These are phyloP conservation scores for Mythimna ferrago DNA, from an alignment of 2,888 invertebrate genomes.

Conservation along the genomic window DNA sequence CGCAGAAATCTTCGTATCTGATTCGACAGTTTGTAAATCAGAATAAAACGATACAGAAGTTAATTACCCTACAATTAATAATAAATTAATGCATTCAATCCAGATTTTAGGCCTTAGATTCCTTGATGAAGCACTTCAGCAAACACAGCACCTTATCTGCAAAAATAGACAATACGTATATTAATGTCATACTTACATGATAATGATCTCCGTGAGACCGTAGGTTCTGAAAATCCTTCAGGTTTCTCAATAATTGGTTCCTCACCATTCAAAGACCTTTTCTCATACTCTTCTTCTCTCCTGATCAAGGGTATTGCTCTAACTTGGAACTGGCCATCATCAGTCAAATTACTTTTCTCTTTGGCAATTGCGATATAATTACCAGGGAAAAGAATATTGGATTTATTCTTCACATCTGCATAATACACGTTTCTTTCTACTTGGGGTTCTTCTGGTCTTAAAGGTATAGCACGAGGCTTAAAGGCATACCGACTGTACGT, in stretches of 20 bases:
- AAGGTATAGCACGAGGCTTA: constrained; percentile 81
- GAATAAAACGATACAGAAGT: not conserved
- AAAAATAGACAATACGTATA: not conserved
- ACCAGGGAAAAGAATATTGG: constrained; percentile 86
- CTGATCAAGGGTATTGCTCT: constrained; percentile 84
- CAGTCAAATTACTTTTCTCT: constrained; percentile 80
- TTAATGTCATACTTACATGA: constrained; percentile 78
- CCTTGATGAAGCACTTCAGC: not conserved
- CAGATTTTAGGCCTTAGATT: rapidly evolving
- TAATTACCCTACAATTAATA: not conserved
- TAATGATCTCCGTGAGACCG: constrained; percentile 83
- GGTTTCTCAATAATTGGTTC: constrained; percentile 81
- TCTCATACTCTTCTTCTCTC: constrained; percentile 78
- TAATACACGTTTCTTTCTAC: constrained; percentile 81
- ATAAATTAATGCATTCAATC: not conserved
- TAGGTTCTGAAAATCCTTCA: constrained; percentile 75
- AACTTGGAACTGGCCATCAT: constrained; percentile 74
- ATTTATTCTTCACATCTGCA: constrained; percentile 76
- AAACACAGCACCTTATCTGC: not conserved
- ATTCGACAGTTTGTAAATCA: not conserved
- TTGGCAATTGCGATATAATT: constrained; percentile 88
- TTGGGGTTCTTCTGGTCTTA: constrained; percentile 73
- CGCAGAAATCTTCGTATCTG: not conserved
- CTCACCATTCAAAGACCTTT: constrained; percentile 79
- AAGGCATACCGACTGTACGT: constrained; percentile 77